Evolutionary conservation across 2,113 vertebrate genomes (phyloP).

Genomic region (Loxodonta africana): DNA sequence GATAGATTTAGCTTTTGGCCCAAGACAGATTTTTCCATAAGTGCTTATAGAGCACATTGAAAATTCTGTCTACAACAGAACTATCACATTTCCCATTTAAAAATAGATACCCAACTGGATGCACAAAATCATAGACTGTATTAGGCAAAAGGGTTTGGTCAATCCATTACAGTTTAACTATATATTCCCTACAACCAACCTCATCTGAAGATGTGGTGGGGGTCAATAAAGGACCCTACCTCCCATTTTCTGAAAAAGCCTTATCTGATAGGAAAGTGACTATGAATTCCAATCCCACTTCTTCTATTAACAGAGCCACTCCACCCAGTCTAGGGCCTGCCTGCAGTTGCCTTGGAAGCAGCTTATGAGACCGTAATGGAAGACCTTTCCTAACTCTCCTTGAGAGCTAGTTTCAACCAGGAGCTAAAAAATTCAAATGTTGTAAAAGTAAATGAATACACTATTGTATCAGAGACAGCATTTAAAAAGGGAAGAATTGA

Average conservation of each 20-base stretch:
- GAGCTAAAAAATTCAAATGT: slow-evolving; percentile 22
- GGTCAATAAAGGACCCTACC: background rate
- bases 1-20: slow-evolving; percentile 60
- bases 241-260: background rate
- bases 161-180: background rate
- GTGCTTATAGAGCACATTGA: background rate
- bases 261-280: background rate
- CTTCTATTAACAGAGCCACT: slow-evolving; percentile 4
- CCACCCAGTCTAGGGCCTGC: background rate
- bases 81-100: background rate
- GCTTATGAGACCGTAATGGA: background rate
- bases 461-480: background rate
- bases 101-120: background rate
- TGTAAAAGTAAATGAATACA: slow-evolving; percentile 38
- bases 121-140: background rate
- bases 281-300: background rate
- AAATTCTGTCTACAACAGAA: slow-evolving; percentile 42
- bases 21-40: slow-evolving; percentile 42
- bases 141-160: slow-evolving; percentile 20
- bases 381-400: slow-evolving; percentile 1
- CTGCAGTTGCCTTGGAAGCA: background rate
- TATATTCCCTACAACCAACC: background rate
- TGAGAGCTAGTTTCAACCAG: background rate
- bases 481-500: slow-evolving; percentile 11
- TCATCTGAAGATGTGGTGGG: slow-evolving; percentile 21